Conservation (phyloP, 2,888 invertebrate genomes). For the Tridacna crocea region DNA sequence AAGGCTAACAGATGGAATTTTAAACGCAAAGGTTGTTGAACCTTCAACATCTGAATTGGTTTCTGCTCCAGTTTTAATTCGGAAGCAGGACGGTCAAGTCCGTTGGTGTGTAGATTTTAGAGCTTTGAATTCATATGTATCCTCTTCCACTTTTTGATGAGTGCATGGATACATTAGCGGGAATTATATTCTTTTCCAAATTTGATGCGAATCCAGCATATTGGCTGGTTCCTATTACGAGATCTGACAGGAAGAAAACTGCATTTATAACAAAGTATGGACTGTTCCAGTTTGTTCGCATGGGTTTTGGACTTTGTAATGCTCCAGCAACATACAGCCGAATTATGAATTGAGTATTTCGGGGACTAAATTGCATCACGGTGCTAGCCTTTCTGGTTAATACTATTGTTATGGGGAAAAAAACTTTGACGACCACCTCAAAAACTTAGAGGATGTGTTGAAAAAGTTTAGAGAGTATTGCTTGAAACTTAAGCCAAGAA, state of each 20-base stretch:
- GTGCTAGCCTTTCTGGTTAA: constrained; percentile 63
- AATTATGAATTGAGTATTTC: constrained; percentile 46
- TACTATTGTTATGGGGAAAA: constrained; percentile 55
- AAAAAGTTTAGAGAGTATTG: constrained; percentile 30
- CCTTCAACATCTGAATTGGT: no score
- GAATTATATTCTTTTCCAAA: constrained; percentile 41
- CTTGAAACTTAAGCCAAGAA: constrained; percentile 53
- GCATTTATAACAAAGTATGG: constrained; percentile 60
- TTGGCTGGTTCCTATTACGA: constrained; percentile 40
- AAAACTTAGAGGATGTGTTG: constrained; percentile 51
- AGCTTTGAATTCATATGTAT: constrained; percentile 22
- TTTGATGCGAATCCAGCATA: constrained; percentile 50
- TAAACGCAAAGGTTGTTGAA: no score
- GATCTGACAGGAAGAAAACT: constrained; percentile 52
- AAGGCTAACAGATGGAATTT: no score
- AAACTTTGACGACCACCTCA: constrained; percentile 45
- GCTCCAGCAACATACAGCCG: constrained; percentile 55
- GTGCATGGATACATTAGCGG: constrained; percentile 42
- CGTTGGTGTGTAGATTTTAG: constrained; percentile 38
- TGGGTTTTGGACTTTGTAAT: constrained; percentile 58
- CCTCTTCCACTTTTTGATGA: constrained; percentile 28
- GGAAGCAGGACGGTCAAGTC: no score
- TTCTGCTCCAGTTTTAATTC: no score
- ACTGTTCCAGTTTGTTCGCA: constrained; percentile 48
- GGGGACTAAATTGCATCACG: constrained; percentile 50